Percentiles rank a stretch among this genome's conserved stretches.
phyloP scores from a whole-genome alignment of 2,888 invertebrate species.

The Nasonovia ribisnigri region DNA sequence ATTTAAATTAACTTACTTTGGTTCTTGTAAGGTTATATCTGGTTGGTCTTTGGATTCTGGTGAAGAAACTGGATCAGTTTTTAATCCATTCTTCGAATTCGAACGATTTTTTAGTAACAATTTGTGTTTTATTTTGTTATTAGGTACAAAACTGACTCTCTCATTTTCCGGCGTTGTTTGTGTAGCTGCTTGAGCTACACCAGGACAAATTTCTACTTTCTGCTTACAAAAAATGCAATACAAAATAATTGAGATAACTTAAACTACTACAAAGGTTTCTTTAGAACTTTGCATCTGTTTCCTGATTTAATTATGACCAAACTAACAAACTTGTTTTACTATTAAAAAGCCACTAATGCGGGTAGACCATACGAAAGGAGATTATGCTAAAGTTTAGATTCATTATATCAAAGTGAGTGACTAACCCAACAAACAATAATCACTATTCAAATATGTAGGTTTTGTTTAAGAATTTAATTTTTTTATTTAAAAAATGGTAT shows the following conservation, averaged over 20 bases:
- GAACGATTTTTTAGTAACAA: neutral
- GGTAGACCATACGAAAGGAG: neutral
- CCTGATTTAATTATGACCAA: neutral
- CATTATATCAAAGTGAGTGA: conserved; percentile 7
- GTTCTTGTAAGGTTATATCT: conserved; percentile 12
- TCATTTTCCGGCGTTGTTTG: conserved; percentile 78
- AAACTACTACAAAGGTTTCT: neutral
- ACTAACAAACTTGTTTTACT: conserved; percentile 38
- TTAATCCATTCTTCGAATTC: conserved; percentile 1
- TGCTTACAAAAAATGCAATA: neutral
- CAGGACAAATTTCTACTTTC: conserved; percentile 12
- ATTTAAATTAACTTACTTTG: conserved; percentile 17
- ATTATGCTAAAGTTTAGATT: conserved; percentile 3
- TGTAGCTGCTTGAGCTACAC: conserved; percentile 77
- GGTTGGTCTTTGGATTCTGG: conserved; percentile 23
- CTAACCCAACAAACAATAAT: conserved; percentile 13
- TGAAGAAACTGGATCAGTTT: neutral
- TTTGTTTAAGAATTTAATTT: neutral
- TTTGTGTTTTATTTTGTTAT: neutral
- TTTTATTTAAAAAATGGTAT: neutral
- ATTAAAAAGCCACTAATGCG: conserved; percentile 49
- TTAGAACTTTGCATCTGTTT: conserved; percentile 9
- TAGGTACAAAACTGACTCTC: conserved; percentile 2
- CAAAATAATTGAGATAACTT: conserved; percentile 9
- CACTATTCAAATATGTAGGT: neutral